These are phyloP conservation scores for Hemiprocne comata DNA, from an alignment of 2,113 vertebrate genomes.

Conservation along the genomic window DNA sequence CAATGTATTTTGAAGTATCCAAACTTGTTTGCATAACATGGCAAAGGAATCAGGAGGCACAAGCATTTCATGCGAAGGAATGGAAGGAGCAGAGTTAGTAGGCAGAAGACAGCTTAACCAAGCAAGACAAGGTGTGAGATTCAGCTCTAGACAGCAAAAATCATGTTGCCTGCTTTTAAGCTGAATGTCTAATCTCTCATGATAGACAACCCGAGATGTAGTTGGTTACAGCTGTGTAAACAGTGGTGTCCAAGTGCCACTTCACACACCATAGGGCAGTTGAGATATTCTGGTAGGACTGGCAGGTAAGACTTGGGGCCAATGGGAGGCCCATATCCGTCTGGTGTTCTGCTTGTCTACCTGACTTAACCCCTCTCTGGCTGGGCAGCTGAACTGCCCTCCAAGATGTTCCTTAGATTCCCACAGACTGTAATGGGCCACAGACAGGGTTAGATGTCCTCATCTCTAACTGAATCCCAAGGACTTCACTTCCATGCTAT, in stretches of 20 bases:
- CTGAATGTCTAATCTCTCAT: not conserved
- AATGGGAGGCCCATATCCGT: not conserved
- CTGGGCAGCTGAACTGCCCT: not conserved
- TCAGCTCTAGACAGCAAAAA: not conserved
- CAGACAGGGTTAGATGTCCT: not conserved
- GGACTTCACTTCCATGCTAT: not conserved
- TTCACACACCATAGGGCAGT: not conserved
- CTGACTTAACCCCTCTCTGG: not conserved
- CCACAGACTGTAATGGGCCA: not conserved
- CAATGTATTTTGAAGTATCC: not conserved
- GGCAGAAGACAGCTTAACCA: not conserved
- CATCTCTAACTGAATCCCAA: not conserved
- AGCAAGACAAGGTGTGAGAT: not conserved
- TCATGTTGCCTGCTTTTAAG: not conserved
- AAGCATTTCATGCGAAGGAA: too few relatives aligned
- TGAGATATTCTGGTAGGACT: not conserved
- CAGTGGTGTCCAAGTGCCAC: not conserved
- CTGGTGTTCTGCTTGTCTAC: not conserved
- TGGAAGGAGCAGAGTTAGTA: not conserved
- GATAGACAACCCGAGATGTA: accelerated
- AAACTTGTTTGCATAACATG: not conserved
- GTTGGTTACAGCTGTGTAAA: not conserved
- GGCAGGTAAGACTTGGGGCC: not conserved
- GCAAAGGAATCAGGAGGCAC: not conserved
- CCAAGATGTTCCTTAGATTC: not conserved